Base-by-base conservation (phyloP, 1,140 invertebrate genomes). In the Drosophila trapezifrons region DNA sequence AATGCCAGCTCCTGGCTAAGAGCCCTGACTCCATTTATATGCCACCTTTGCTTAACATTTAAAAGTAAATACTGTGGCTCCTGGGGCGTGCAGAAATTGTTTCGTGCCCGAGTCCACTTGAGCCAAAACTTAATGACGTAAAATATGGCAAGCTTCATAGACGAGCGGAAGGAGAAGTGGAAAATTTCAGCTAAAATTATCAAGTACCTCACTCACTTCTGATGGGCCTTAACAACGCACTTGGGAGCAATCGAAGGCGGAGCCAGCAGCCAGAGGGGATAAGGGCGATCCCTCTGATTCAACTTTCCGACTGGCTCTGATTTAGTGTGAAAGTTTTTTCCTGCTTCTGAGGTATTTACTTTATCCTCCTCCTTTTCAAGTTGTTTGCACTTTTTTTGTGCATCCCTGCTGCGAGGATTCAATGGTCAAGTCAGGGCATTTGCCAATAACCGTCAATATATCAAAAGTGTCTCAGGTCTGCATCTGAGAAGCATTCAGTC, bases 391-490 rank as follows among this genome's bases (percentile, higher is more conserved):
- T 37, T 40, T 18, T 40, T 69, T 25, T 10, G 17, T 25, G 32
- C 29, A 43, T 57, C 38, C 72, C 72, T 37, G 58, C 55, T 76
- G 75, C 29, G 59, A 35, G 51, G 43, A 47, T 43, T 62, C 79
- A 47, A 35, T 67, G 83, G 83, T 82, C 79, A 81, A 60, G 47
- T 51, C 59, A 52, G 35, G 22, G 55, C 46, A 55, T 89, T 83
- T 78, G 80, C 84, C 83, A 89, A 87, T 87, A 89, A 71, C 80
- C 72, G 51, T 87, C 77, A 89, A 87, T 87, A 89, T 84, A 87
- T 90, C 84, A 84, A 78, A 89, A 89, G 62, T 72, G 63, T 63
- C 59, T 66, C 22, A 37, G 56, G 60, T 82, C 82, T 86, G 83
- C 49, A 43, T 69, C 72, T 86, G 70, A 86, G 76, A 82, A 71